Percentiles rank a stretch among this genome's conserved stretches.
phyloP scores from a whole-genome alignment of 2,797 vertebrate genomes.

The Uromys caudimaculatus region DNA sequence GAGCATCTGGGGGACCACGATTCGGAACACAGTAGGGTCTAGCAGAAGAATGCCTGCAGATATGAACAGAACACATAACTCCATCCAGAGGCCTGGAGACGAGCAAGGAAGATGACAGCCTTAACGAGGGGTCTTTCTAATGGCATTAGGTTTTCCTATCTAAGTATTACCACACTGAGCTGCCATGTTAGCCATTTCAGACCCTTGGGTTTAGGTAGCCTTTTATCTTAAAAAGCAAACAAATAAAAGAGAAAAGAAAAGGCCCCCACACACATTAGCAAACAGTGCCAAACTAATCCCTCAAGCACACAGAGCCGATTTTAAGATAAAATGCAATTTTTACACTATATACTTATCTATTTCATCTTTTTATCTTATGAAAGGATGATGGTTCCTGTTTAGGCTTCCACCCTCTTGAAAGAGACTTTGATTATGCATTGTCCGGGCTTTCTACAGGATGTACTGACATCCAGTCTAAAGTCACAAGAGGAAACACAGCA shows the following conservation, averaged over 20 bases:
- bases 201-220: background rate
- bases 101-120: background rate
- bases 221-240: constrained; percentile 42
- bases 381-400: constrained; percentile 21
- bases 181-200: background rate
- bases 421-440: constrained; percentile 38
- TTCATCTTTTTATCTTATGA: constrained; percentile 33
- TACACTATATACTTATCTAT: background rate
- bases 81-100: background rate
- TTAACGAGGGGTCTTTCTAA: background rate
- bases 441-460: background rate
- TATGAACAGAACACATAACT: background rate
- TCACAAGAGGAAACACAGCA: background rate
- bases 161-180: background rate
- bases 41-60: background rate
- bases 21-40: background rate
- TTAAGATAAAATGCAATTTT: constrained; percentile 50
- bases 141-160: background rate
- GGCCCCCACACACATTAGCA: background rate
- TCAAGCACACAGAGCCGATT: background rate
- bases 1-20: background rate
- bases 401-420: background rate
- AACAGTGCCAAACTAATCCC: constrained; percentile 19
- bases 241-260: background rate
- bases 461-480: background rate